Evolutionary conservation across 2,797 vertebrate species (phyloP), one percentile per base, ranked within the genome.

Genomic region (Distichodus sexfasciatus): DNA sequence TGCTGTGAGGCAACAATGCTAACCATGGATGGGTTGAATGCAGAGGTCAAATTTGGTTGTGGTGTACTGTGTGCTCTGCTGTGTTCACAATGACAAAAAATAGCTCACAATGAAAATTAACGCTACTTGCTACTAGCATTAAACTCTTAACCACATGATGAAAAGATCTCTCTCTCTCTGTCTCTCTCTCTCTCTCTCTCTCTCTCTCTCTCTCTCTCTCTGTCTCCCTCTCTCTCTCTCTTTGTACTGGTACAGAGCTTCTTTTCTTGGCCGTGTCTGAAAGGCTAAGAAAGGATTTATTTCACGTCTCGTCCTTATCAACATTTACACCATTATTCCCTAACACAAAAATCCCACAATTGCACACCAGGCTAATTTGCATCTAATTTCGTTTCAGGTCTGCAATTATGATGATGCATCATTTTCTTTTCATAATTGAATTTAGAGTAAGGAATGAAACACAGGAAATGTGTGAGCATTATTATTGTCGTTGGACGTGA

Each of bases 371-470:
- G 80, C 79, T 86, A 79, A 89, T 89, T 87, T 87, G 86, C 85
- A 89, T 89, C 81, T 87, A 80, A 87, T 88, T 87, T 82, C 71
- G 75, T 78, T 82, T 74, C 73, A 72, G 81, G 84, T 85, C 72
- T 84, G 78, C 75, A 82, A 87, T 80, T 85, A 73, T 80, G 81
- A 87, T 86, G 87, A 89, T 76, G 84, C 81, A 77, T 73, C 85
- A 69, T 78, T 84, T 89, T 78, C 75, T 82, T 81, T 82, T 81
- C 66, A 85, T 87, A 86, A 89, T 84, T 88, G 79, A 86, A 87
- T 89, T 86, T 76, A 71, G 74, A 71, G 66, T 40, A 31, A 61
- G 46, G 40, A 36, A 24, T n/a, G 80, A 19, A 48, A 48, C 41
- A 33, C 51, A 17, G 29, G 48, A 68, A 58, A 68, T 68, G n/a